Evolutionary conservation across 2,797 vertebrate genomes (phyloP).

Genomic region (Melopsittacus undulatus): DNA sequence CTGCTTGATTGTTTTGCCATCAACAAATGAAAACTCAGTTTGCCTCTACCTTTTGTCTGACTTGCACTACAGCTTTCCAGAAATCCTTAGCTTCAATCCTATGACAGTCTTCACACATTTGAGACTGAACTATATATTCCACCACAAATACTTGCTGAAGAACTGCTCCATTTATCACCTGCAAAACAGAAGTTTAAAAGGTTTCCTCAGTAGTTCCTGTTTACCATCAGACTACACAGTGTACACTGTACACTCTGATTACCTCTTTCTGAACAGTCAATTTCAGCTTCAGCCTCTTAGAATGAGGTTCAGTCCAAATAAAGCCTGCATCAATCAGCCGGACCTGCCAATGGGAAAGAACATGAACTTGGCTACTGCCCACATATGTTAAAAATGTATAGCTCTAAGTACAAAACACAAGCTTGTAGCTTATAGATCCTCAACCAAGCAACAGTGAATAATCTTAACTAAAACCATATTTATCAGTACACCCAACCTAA

Average conservation of each 20-base stretch:
- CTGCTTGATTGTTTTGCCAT: neutral
- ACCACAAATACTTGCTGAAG: constrained; percentile 97
- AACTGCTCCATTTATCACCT: constrained; percentile 97
- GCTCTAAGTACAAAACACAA: neutral
- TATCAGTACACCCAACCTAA: neutral
- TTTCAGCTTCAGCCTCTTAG: constrained; percentile 96
- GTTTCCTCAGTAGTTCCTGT: neutral
- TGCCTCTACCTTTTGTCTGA: constrained; percentile 90
- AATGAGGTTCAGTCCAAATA: constrained; percentile 98
- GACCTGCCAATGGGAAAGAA: constrained; percentile 77
- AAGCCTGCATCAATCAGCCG: constrained; percentile 95
- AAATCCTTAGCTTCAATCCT: constrained; percentile 98
- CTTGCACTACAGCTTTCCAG: constrained; percentile 97
- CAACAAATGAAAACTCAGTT: neutral
- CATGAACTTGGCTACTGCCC: neutral
- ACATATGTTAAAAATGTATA: fast-evolving
- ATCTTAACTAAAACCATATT: fast-evolving
- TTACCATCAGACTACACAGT: neutral
- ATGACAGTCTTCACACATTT: constrained; percentile 98
- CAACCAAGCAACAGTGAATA: neutral
- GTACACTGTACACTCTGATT: neutral
- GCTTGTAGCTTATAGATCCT: neutral
- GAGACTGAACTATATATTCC: constrained; percentile 87
- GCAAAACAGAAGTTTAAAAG: neutral
- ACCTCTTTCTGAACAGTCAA: constrained; percentile 99